Percentiles rank a stretch among this genome's conserved stretches.
Evolutionary conservation across 2,888 invertebrate genomes (phyloP).

Genomic region (Pomacea canaliculata): DNA sequence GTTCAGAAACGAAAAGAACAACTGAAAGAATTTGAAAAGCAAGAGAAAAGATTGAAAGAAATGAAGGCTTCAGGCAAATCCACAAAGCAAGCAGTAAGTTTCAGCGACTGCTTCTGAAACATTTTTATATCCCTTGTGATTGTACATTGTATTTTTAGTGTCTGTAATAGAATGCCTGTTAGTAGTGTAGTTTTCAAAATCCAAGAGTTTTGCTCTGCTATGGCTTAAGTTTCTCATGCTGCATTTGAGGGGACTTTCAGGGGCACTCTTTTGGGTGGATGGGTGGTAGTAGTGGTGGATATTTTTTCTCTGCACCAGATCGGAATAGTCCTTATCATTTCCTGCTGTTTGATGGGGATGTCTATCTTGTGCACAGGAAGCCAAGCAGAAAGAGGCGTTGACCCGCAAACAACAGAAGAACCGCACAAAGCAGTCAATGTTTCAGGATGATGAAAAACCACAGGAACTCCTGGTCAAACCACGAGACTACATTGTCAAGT

Average conservation of each 20-base stretch:
- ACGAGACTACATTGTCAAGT: slow-evolving; percentile 97
- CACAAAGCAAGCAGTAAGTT: slow-evolving; percentile 85
- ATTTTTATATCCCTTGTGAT: neutral
- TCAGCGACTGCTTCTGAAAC: neutral
- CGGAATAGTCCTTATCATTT: no score
- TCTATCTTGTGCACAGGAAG: slow-evolving; percentile 74
- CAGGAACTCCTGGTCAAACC: slow-evolving; percentile 76
- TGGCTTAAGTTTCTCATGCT: no score
- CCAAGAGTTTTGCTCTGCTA: neutral
- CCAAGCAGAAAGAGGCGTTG: slow-evolving; percentile 90
- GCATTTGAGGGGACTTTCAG: no score
- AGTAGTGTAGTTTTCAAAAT: neutral
- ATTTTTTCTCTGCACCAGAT: no score
- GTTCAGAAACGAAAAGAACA: slow-evolving; percentile 95
- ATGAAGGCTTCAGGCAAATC: slow-evolving; percentile 95
- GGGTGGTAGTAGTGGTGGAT: no score
- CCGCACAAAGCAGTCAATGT: slow-evolving; percentile 78
- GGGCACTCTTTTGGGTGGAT: no score
- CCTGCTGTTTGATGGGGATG: no score
- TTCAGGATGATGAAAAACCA: slow-evolving; percentile 79
- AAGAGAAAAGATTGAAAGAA: slow-evolving; percentile 95
- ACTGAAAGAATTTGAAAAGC: slow-evolving; percentile 97
- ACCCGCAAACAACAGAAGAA: slow-evolving; percentile 94
- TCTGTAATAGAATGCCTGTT: neutral
- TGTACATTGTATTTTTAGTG: neutral